Base-by-base conservation (phyloP, 1,140 invertebrate genomes). In the Brachystomella parvula region DNA sequence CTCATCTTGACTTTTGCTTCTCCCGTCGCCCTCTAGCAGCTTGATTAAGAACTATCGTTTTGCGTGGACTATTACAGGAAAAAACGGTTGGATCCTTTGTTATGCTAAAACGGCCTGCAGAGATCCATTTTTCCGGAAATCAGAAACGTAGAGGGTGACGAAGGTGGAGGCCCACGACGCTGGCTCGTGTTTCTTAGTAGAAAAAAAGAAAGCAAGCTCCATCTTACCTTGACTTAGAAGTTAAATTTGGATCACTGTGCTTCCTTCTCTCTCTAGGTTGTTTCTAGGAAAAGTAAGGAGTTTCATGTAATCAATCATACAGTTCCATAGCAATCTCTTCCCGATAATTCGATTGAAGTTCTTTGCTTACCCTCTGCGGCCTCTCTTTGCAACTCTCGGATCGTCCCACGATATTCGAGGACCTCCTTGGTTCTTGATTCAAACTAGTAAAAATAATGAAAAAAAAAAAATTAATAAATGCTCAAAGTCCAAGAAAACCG, bases 191-290 rank as follows among this genome's bases (percentile, higher is more conserved):
- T n/a, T n/a, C n/a, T 19, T 29, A 17, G 15, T 33, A 60, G 6
- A 6, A 26, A 19, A 29, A 26, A 26, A 9, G 19, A 17, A 60
- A 60, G 2, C 3, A 44, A 62, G 21, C 32, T 28, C 12, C 26
- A 44, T 80, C 81, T 84, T 76, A 85, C 83, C 83, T 85, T 73
- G 82, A 83, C 80, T 86, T 86, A 44, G 86, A 86, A 53, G 75
- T 74, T 67, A 87, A 81, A 79, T 86, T 87, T 17, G 86, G 86
- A 78, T 87, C 86, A 71, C 85, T 87, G 56, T 85, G 86, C 78
- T 87, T 87, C 73, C 85, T 81, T 68, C 84, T 83, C 76, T 86
- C 86, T 70, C 85, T 80, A 68, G 84, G 77, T 74, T 85, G 84
- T 70, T 84, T 79, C 82, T 85, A 80, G n/a, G 2, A 66, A 66